Percentiles rank a stretch among this genome's conserved stretches.
phyloP scores from a whole-genome alignment of 2,797 vertebrate species.

The Rhinophrynus dorsalis region DNA sequence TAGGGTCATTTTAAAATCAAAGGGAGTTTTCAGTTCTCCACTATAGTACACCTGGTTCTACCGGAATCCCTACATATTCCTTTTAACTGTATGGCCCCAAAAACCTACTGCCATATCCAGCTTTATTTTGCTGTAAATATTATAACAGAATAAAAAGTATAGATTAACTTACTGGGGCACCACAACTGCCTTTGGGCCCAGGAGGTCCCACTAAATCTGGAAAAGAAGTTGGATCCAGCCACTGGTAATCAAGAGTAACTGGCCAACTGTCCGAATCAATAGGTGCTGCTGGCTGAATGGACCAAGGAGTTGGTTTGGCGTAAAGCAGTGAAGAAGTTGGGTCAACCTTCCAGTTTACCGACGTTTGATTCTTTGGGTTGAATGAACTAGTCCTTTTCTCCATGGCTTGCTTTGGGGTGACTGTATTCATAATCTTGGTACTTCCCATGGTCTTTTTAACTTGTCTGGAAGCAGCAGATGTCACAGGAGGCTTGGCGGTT shows the following conservation, averaged over 20 bases:
- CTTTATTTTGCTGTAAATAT: too few species aligned
- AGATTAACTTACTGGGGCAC: constrained; percentile 82
- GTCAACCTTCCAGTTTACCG: constrained; percentile 58
- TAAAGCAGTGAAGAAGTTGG: constrained; percentile 58
- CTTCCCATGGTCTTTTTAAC: constrained; percentile 49
- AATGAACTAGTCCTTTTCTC: constrained; percentile 25
- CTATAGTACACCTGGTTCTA: too few species aligned
- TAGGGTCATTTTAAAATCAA: too few species aligned
- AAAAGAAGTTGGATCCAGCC: constrained; percentile 75
- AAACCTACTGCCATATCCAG: too few species aligned
- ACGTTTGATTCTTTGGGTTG: constrained; percentile 53
- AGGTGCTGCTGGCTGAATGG: constrained; percentile 54
- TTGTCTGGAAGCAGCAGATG: constrained; percentile 12
- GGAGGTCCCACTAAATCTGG: constrained; percentile 78
- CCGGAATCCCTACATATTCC: too few species aligned
- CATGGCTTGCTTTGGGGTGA: constrained; percentile 41
- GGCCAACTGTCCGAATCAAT: constrained; percentile 59
- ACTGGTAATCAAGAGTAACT: constrained; percentile 77
- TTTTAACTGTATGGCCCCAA: too few species aligned
- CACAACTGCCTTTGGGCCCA: constrained; percentile 88
- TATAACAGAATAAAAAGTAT: too few species aligned
- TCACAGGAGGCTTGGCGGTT: neutral
- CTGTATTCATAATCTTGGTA: constrained; percentile 25
- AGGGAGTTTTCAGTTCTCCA: too few species aligned
- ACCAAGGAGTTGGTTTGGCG: constrained; percentile 56